phyloP scores from a whole-genome alignment of 2,113 vertebrate species.

The Gavia stellata region DNA sequence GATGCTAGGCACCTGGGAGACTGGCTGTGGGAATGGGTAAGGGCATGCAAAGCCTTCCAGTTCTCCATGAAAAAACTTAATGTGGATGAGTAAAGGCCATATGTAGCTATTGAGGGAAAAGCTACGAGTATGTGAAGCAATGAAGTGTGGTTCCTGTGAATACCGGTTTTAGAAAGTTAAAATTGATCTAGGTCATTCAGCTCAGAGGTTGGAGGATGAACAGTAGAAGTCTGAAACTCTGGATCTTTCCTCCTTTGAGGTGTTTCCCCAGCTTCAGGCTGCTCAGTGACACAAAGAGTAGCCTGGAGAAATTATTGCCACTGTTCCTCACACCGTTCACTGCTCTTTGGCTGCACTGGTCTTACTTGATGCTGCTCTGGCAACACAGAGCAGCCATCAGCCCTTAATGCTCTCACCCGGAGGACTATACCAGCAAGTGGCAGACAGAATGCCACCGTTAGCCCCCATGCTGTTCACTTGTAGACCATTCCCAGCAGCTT shows the following conservation, averaged over 20 bases:
- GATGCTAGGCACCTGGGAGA: not conserved
- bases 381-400: not conserved
- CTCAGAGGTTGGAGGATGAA: not conserved
- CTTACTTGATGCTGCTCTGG: not conserved
- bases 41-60: not conserved
- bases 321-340: not conserved
- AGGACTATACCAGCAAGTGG: not conserved
- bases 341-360: not conserved
- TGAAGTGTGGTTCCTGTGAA: not conserved
- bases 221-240: not conserved
- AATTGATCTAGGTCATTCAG: not conserved
- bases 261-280: not conserved
- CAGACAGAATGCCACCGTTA: not conserved
- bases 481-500: not conserved
- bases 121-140: not conserved
- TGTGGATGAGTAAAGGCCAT: not conserved
- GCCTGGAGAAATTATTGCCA: not conserved
- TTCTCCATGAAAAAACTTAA: not conserved
- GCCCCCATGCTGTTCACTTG: accelerated
- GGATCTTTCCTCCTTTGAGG: not conserved
- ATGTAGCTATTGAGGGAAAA: not conserved
- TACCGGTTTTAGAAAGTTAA: not conserved
- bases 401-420: not conserved
- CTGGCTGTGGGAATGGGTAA: not conserved
- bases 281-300: not conserved